Conservation (phyloP, 1,140 invertebrate genomes). For the Cotesia chilonis region DNA sequence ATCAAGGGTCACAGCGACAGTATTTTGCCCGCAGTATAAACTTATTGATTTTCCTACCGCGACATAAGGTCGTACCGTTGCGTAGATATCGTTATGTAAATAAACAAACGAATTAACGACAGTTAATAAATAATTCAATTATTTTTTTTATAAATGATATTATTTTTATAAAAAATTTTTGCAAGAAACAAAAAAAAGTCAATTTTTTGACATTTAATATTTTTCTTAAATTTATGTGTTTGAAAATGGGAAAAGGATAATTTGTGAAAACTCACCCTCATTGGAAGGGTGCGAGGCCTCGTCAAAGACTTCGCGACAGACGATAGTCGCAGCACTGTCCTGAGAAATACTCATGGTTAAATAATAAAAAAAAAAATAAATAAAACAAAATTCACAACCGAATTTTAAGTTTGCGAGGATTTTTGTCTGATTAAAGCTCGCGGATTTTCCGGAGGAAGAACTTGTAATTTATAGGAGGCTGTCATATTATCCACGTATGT, state of each 20-base stretch:
- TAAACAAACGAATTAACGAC: slow-evolving; percentile 52
- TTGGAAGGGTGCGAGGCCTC: slow-evolving; percentile 80
- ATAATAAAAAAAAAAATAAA: background rate
- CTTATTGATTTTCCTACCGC: slow-evolving; percentile 62
- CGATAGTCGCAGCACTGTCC: slow-evolving; percentile 69
- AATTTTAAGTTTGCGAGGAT: background rate
- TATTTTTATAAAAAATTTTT: background rate
- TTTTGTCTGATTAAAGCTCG: background rate
- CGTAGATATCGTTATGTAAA: slow-evolving; percentile 49
- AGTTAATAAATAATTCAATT: slow-evolving; percentile 1
- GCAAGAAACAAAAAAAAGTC: background rate
- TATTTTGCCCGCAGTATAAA: slow-evolving; percentile 62
- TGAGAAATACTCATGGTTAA: slow-evolving; percentile 63
- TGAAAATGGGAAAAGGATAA: background rate
- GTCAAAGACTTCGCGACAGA: slow-evolving; percentile 83
- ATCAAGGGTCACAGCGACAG: slow-evolving; percentile 49
- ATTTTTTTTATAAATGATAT: background rate
- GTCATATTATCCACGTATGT: slow-evolving; percentile 23
- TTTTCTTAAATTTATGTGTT: no score
- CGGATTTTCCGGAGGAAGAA: background rate
- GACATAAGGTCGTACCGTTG: slow-evolving; percentile 40
- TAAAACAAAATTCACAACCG: background rate
- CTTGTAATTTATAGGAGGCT: background rate
- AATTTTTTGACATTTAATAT: background rate
- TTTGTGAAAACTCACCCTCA: slow-evolving; percentile 69